Evolutionary conservation across 2,797 vertebrate species (phyloP), one percentile per base, ranked within the genome.

Genomic region (Bryconaethiops microstoma): DNA sequence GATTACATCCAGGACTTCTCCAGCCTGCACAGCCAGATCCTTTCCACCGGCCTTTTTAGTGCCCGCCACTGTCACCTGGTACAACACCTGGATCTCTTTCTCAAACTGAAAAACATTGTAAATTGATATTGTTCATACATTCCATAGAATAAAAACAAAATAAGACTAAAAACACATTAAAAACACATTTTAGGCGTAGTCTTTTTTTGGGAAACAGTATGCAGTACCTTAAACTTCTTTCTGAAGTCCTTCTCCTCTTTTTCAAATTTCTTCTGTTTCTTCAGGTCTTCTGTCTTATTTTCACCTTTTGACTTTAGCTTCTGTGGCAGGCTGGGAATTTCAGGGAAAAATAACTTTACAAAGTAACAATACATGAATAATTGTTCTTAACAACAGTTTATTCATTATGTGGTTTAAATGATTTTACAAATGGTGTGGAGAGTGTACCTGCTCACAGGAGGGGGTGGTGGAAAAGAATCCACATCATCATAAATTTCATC

Each of bases 221-320:
- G 82, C 88, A 8, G 25, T 74, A 98, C 97, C 93, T 96, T 97
- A 88, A 98, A 98, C 88, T 96, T 98, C 93, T 96, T 99, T 83
- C 96, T 94, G 88, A 99, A 96, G 0, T 97, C 96, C 88, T 96
- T 98, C 87, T 98, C 97, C 85, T 98, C 96, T 90, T 93, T 97
- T 87, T 97, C 96, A 14, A 95, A 90, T 87, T 93, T 97, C 86
- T 97, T 98, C 82, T 93, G 88, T 81, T 94, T 97, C 87, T 95
- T 96, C 12, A 63, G 81, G 54, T 97, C 95, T 62, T 92, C 92
- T 16, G 94, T 93, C n/a, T 93, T 91, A 0, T 72, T 45, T 74
- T 87, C 69, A 12, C n/a, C 60, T 78, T 84, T 86, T 16, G 0
- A 0, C 90, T 89, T 93, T 19, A 70, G 19, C 84, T 90, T 94